A percentile compares a stretch with the other conserved stretches of the same genome.
Conservation (phyloP, 2,888 invertebrate genomes). For the Ennomos erosarius region DNA sequence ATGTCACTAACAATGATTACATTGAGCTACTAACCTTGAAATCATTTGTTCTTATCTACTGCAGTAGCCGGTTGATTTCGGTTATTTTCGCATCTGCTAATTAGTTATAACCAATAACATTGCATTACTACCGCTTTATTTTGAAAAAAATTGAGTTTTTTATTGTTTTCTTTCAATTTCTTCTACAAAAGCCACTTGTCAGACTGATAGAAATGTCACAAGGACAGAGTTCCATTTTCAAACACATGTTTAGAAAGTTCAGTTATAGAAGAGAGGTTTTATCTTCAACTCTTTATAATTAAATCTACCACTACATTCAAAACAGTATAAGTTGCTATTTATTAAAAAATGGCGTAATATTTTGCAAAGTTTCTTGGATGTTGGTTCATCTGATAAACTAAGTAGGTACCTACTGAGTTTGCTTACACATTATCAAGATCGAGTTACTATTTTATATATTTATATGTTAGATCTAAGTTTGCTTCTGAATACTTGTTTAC, state of each 20-base stretch:
- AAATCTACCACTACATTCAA: no score
- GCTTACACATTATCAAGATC: no score
- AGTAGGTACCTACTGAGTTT: no score
- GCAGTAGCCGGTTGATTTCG: slow-evolving; percentile 49
- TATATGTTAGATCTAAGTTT: no score
- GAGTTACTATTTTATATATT: no score
- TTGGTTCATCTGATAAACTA: no score
- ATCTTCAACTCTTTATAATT: no score
- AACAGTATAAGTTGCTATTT: no score
- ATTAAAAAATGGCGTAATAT: no score
- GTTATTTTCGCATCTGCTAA: slow-evolving; percentile 31
- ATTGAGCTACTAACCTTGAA: slow-evolving; percentile 65
- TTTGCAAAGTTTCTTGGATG: no score
- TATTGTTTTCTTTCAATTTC: slow-evolving; percentile 5
- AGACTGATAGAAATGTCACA: slow-evolving; percentile 50
- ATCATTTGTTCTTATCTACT: slow-evolving; percentile 42
- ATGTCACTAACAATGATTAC: slow-evolving; percentile 33
- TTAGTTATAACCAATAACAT: slow-evolving; percentile 4
- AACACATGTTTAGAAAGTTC: slow-evolving; percentile 25
- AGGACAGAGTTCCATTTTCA: slow-evolving; percentile 40
- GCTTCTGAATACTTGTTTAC: slow-evolving; percentile 3
- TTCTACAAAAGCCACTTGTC: slow-evolving; percentile 32
- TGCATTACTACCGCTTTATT: slow-evolving; percentile 1
- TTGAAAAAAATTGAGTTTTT: slow-evolving; percentile 2
- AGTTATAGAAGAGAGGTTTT: slow-evolving; percentile 2